Conservation (phyloP, 2,888 invertebrate species). For the Spisula solida region DNA sequence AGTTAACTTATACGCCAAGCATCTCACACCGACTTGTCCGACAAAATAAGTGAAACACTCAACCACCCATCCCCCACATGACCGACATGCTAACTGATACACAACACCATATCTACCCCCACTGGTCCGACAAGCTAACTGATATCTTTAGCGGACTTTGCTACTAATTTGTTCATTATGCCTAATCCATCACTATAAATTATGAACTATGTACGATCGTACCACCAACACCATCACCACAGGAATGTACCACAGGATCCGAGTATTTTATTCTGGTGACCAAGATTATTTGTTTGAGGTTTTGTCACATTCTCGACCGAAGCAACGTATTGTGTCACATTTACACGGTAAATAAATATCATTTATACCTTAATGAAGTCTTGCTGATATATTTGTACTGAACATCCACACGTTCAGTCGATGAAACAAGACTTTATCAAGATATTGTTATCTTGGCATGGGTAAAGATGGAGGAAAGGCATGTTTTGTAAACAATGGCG, state of each 20-base stretch:
- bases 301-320: neutral
- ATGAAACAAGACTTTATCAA: neutral
- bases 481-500: neutral
- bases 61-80: no score
- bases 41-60: no score
- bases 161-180: no score
- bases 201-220: neutral
- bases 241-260: constrained; percentile 1
- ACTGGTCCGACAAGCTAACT: no score
- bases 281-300: neutral
- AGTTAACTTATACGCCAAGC: no score
- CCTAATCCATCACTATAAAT: neutral
- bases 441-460: neutral
- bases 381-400: no score
- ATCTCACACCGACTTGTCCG: no score
- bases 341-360: neutral
- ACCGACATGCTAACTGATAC: no score
- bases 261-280: neutral
- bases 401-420: neutral
- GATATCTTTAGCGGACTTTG: no score
- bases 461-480: neutral
- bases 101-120: no score
- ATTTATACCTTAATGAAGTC: neutral
- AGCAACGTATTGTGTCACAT: neutral
- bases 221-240: no score